A percentile compares a stretch with the other conserved stretches of the same genome.
Conservation (phyloP, 1,140 invertebrate species). For the Trichonephila inaurata region DNA sequence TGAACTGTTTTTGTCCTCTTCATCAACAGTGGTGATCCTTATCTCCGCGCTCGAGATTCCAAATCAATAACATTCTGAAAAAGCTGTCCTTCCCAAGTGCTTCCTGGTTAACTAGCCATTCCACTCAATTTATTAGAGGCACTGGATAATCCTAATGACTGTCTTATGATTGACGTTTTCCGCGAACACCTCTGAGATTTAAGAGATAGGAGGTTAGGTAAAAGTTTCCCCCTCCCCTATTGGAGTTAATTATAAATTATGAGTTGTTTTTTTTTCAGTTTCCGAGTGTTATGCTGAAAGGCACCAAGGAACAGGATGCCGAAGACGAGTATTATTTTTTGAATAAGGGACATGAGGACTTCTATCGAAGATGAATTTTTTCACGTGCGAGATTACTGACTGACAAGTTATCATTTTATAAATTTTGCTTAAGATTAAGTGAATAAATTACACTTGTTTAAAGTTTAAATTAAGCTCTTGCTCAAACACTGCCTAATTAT, state of each 20-base stretch:
- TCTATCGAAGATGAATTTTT: too few species aligned
- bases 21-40: not conserved
- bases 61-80: constrained; percentile 31
- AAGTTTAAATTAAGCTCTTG: too few species aligned
- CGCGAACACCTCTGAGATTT: constrained; percentile 34
- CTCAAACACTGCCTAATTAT: too few species aligned
- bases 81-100: not conserved
- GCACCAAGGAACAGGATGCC: not conserved
- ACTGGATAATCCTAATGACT: constrained; percentile 13
- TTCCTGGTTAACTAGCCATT: constrained; percentile 30
- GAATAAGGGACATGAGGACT: not conserved
- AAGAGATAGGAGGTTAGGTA: not conserved
- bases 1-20: not conserved
- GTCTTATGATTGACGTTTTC: constrained; percentile 41
- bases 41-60: not conserved
- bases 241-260: constrained; percentile 39
- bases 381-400: too few species aligned
- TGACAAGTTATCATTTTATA: too few species aligned
- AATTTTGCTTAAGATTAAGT: too few species aligned
- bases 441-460: too few species aligned
- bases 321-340: not conserved
- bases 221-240: not conserved
- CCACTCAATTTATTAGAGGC: constrained; percentile 33
- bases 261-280: not conserved
- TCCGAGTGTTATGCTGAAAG: not conserved